These are phyloP conservation scores for Paedocypris sp. DNA, from an alignment of 2,113 vertebrate species.

Conservation along the genomic window DNA sequence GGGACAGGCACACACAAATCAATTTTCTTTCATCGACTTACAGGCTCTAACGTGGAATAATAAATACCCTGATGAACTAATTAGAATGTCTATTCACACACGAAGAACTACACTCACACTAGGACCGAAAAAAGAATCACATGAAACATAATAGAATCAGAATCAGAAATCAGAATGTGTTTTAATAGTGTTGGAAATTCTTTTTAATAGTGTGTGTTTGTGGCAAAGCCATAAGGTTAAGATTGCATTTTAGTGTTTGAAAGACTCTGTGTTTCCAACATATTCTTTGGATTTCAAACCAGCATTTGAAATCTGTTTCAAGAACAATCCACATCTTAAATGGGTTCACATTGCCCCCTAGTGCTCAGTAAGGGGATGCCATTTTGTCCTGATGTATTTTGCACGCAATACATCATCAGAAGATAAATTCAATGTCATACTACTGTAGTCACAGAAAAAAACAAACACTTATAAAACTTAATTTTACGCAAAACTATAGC, in stretches of 20 bases:
- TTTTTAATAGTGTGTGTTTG: no score
- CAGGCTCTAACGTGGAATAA: background rate
- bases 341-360: constrained; percentile 9
- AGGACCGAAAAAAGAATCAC: no score
- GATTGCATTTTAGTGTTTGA: background rate
- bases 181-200: no score
- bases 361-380: background rate
- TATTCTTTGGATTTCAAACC: background rate
- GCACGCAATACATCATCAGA: background rate
- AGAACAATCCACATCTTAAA: background rate
- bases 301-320: background rate
- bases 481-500: no score
- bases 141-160: no score
- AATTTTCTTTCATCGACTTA: background rate
- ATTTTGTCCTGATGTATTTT: background rate
- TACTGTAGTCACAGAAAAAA: no score
- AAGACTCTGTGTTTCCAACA: background rate
- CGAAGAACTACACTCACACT: background rate
- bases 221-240: no score
- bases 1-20: background rate
- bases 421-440: no score
- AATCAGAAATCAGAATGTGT: no score
- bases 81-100: background rate
- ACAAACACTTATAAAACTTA: no score
- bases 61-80: background rate